Conservation (phyloP, 35 echinoderm and acorn worm genomes). For the Strongylocentrotus purpuratus region DNA sequence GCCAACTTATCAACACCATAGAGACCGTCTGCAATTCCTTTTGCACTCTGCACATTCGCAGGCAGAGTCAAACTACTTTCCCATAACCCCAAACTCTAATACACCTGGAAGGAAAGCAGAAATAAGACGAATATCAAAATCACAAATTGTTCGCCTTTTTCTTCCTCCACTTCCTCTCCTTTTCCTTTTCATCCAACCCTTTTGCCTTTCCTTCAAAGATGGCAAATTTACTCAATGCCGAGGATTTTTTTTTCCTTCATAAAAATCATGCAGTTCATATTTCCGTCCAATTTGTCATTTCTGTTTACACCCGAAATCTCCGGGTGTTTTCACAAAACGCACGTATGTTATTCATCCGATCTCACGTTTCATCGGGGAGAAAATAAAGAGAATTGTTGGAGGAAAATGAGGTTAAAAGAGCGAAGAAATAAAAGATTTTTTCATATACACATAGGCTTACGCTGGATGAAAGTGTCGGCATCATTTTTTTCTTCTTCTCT, state of each 20-base stretch:
- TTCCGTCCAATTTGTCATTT: conserved; percentile 57
- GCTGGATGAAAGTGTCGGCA: conserved; percentile 8
- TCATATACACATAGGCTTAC: conserved; percentile 23
- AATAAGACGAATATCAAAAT: neutral
- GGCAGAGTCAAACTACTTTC: neutral
- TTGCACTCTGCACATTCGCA: neutral
- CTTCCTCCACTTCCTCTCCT: neutral
- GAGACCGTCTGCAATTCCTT: neutral
- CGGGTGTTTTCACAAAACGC: conserved; percentile 49
- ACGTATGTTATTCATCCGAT: conserved; percentile 42
- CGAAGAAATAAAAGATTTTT: conserved; percentile 37
- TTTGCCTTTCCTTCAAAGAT: neutral
- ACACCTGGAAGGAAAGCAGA: neutral
- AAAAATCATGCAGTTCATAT: conserved; percentile 54
- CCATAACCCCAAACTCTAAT: neutral
- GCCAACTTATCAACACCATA: conserved; percentile 25
- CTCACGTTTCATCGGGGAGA: conserved; percentile 31
- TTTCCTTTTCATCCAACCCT: neutral
- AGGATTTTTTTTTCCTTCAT: conserved; percentile 14
- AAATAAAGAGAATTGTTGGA: conserved; percentile 32
- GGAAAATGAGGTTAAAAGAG: conserved; percentile 46
- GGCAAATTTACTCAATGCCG: conserved; percentile 50
- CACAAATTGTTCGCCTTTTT: conserved; percentile 10
- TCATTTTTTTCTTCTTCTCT: conserved; percentile 12
- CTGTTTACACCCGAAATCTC: conserved; percentile 39